A percentile compares a stretch with the other conserved stretches of the same genome.
Conservation (phyloP, 2,797 vertebrate genomes). For the Myotis pilosus region DNA sequence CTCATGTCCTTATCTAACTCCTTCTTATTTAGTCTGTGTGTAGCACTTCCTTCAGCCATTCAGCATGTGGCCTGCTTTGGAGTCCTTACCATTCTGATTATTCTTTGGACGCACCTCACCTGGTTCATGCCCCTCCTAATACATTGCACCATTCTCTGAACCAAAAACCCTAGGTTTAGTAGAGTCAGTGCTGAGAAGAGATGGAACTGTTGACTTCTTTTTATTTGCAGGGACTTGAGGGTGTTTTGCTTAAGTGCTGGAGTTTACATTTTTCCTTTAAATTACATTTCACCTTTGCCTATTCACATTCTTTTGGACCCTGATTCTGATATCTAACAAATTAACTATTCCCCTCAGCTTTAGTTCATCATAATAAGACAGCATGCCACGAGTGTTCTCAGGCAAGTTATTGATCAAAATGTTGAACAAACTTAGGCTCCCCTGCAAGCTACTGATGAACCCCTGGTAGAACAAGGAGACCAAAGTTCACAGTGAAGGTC, state of each 20-base stretch:
- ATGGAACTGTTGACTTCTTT: background rate
- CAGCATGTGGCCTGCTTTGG: background rate
- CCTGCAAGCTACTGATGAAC: background rate
- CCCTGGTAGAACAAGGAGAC: background rate
- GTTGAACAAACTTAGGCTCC: background rate
- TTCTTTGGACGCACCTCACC: too few relatives aligned
- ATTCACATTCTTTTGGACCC: background rate
- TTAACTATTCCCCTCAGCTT: background rate
- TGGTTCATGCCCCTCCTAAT: background rate
- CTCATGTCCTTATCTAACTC: background rate
- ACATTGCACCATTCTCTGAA: background rate
- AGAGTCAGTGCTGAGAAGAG: background rate
- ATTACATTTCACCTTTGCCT: constrained; percentile 6
- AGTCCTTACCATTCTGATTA: background rate
- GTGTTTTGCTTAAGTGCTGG: background rate
- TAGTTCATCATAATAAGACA: background rate
- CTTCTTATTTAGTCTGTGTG: background rate
- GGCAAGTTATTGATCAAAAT: background rate
- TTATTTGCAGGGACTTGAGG: background rate
- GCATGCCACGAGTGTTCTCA: background rate
- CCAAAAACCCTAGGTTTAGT: background rate
- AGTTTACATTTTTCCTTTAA: constrained; percentile 35
- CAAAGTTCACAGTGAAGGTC: background rate
- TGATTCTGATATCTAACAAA: background rate
- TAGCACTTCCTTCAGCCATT: background rate